Evolutionary conservation across 53 echinoderm and acorn worm genomes (phyloP), one percentile per base, ranked within the genome.

Genomic region (Arbacia lixula): DNA sequence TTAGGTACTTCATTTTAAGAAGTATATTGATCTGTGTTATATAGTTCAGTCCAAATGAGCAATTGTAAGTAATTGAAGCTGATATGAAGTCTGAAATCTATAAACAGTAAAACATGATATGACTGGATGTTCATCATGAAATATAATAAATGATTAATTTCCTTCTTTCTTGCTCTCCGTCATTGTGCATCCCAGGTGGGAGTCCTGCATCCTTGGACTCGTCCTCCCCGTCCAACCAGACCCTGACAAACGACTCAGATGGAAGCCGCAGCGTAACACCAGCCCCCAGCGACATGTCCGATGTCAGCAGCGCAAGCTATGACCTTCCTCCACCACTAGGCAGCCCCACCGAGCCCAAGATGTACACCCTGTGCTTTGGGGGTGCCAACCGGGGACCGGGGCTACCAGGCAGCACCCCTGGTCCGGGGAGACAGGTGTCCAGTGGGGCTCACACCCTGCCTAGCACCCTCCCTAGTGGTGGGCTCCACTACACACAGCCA

Each of bases 321-420:
- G 91, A 91, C 55, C 88, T 93, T 28, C 85, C 85, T 46, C 88
- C 93, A 33, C 94, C 94, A 1, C 67, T 94, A 28, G 85, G 83
- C 73, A 92, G 94, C 22, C 90, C 98, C 25, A 87, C 86, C 4
- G 88, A 95, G 62, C 86, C 92, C 6, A 79, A 86, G 61, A 90
- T 99, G 88, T 99, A 99, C 72, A 92, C 87, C 51, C 66, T 99
- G 22, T 92, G 88, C 83, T 94, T 86, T 39, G 68, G 74, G 2
- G 90, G 88, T 3, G 89, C 79, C 36, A 68, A 66, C 27, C 53
- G 79, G 53, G 84, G 73, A 36, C 74, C 84, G 50, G 83, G 61
- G 35, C 30, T 24, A 11, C 49, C 62, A 32, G 75, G 74, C 8
- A 64, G 62, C 12, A 17, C 50, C 22, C 21, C 33, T 4, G 31